These are phyloP conservation scores for Eupristina koningsbergeri DNA, from an alignment of 1,140 invertebrate genomes.

Conservation along the genomic window DNA sequence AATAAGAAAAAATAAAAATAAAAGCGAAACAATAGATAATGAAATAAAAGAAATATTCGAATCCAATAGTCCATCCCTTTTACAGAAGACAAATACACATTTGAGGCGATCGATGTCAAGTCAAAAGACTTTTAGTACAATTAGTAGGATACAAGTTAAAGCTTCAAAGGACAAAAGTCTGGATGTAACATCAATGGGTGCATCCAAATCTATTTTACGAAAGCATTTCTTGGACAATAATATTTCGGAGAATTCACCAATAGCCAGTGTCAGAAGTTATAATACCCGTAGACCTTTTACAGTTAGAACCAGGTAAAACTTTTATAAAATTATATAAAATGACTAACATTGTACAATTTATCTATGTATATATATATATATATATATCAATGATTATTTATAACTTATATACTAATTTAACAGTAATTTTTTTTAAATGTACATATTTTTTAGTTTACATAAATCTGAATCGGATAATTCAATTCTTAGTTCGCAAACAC, in stretches of 20 bases:
- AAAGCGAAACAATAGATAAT: too few species aligned
- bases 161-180: slow-evolving; percentile 7
- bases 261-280: slow-evolving; percentile 54
- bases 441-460: slow-evolving; percentile 54
- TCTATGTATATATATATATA: too few species aligned
- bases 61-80: slow-evolving; percentile 24
- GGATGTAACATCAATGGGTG: not conserved
- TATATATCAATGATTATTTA: too few species aligned
- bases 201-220: not conserved
- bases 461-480: slow-evolving; percentile 64
- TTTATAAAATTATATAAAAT: too few species aligned
- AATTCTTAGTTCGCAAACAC: slow-evolving; percentile 34
- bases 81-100: not conserved
- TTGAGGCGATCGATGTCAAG: not conserved
- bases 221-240: slow-evolving; percentile 24
- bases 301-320: slow-evolving; percentile 16
- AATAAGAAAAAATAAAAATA: not conserved
- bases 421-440: too few species aligned
- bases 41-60: not conserved
- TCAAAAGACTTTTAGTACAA: not conserved
- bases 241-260: slow-evolving; percentile 52
- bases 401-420: too few species aligned
- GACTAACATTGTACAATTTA: too few species aligned
- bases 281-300: slow-evolving; percentile 49
- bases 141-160: not conserved